Evolutionary conservation across 2,888 invertebrate species (phyloP).

Genomic region (Dolichomitus sp.): DNA sequence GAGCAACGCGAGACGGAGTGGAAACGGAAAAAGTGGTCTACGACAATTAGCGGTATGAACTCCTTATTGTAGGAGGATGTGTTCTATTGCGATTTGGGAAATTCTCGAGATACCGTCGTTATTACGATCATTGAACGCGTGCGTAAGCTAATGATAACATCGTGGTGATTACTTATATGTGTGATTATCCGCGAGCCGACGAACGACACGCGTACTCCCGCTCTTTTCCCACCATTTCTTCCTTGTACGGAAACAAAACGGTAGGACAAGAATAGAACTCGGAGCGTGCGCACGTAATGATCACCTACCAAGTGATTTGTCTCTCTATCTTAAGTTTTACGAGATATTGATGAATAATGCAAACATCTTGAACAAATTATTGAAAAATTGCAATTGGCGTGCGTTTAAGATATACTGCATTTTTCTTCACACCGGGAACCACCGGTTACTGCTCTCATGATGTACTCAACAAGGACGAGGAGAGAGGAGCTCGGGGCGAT

Average conservation of each 20-base stretch:
- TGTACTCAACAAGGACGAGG: conserved; percentile 18
- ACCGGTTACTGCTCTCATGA: background rate
- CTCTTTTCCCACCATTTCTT: conserved; percentile 27
- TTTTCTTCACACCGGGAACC: background rate
- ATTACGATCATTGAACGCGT: conserved; percentile 33
- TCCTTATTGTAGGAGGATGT: background rate
- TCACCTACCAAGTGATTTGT: background rate
- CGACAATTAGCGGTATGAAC: conserved; percentile 31
- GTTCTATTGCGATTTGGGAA: conserved; percentile 27
- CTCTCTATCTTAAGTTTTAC: background rate
- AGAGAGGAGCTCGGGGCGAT: background rate
- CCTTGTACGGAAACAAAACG: conserved; percentile 57
- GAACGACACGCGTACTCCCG: conserved; percentile 35
- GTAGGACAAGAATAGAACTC: conserved; percentile 25
- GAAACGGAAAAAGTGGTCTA: conserved; percentile 56
- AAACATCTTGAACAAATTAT: conserved; percentile 9
- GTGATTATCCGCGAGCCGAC: conserved; percentile 33
- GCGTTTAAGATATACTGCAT: background rate
- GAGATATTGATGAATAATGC: conserved; percentile 40
- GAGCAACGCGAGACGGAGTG: conserved; percentile 24
- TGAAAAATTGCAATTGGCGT: background rate
- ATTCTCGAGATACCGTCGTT: conserved; percentile 16
- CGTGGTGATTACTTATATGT: conserved; percentile 44
- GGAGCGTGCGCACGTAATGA: conserved; percentile 42
- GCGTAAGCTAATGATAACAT: conserved; percentile 52